Conservation (phyloP, 2,888 invertebrate genomes). For the Dione vanillae region DNA sequence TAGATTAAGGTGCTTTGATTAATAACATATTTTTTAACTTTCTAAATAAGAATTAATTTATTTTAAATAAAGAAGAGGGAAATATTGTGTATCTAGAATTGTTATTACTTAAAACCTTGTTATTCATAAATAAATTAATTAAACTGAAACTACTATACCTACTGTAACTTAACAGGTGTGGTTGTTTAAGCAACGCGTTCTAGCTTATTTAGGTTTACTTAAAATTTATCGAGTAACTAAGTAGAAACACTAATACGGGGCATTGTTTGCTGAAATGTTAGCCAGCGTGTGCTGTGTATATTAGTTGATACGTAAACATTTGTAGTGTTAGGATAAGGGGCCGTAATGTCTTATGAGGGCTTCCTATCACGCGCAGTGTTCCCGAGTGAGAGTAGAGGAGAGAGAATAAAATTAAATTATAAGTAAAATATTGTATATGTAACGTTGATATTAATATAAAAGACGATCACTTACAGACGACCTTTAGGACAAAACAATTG, state of each 20-base stretch:
- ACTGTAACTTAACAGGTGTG: conserved; percentile 21
- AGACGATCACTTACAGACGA: too few relatives aligned
- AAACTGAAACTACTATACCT: conserved; percentile 8
- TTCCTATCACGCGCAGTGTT: background rate
- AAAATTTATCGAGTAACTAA: conserved; percentile 33
- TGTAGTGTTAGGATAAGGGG: conserved; percentile 18
- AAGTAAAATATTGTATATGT: too few relatives aligned
- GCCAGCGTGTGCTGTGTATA: conserved; percentile 18
- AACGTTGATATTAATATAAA: too few relatives aligned
- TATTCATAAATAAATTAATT: conserved; percentile 14
- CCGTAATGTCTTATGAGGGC: conserved; percentile 1
- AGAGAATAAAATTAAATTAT: too few relatives aligned
- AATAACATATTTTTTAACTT: too few relatives aligned
- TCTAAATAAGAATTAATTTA: background rate
- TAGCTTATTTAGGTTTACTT: conserved; percentile 33
- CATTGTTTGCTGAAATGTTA: conserved; percentile 28
- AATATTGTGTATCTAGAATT: background rate
- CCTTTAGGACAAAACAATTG: too few relatives aligned
- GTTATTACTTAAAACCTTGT: background rate
- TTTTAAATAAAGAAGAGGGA: background rate
- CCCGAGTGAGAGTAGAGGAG: too few relatives aligned
- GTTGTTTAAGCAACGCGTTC: conserved; percentile 23
- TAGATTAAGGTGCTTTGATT: too few relatives aligned
- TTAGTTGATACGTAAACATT: conserved; percentile 41
- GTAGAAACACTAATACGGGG: conserved; percentile 30